Conservation (phyloP, 2,113 vertebrate genomes). For the Cavia porcellus region DNA sequence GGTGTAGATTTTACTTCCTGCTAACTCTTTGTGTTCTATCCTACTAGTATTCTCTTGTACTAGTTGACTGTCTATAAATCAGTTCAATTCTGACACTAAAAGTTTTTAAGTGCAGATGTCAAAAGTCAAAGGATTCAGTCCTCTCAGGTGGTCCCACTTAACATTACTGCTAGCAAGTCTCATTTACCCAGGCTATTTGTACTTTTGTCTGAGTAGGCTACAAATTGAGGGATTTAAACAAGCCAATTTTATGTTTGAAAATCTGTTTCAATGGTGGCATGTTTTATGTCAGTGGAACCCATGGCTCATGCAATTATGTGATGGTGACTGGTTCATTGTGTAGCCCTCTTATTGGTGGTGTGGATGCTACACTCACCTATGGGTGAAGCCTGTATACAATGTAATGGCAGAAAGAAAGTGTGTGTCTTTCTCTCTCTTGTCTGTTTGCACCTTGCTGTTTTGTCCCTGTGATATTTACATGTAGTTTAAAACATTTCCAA, state of each 20-base stretch:
- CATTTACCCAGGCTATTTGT: background rate
- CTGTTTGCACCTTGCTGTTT: background rate
- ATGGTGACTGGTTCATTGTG: no score
- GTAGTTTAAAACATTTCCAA: background rate
- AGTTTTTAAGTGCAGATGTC: background rate
- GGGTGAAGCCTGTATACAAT: no score
- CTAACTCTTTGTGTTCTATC: background rate
- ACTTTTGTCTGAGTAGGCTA: background rate
- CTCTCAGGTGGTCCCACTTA: background rate
- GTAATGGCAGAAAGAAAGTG: no score
- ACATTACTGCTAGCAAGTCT: background rate
- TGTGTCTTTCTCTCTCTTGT: no score
- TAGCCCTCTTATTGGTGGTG: no score
- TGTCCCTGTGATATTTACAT: background rate
- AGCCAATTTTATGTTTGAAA: background rate
- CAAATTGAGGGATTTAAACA: background rate
- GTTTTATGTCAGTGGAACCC: no score
- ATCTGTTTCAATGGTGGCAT: background rate
- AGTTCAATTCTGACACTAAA: background rate
- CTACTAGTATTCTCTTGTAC: background rate
- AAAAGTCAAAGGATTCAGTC: background rate
- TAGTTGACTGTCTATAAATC: background rate
- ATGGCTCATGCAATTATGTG: no score
- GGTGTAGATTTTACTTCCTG: background rate
- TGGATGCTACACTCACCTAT: no score